Evolutionary conservation across 2,888 invertebrate genomes (phyloP), one percentile per base, ranked within the genome.

Genomic region (Malacosoma neustria): DNA sequence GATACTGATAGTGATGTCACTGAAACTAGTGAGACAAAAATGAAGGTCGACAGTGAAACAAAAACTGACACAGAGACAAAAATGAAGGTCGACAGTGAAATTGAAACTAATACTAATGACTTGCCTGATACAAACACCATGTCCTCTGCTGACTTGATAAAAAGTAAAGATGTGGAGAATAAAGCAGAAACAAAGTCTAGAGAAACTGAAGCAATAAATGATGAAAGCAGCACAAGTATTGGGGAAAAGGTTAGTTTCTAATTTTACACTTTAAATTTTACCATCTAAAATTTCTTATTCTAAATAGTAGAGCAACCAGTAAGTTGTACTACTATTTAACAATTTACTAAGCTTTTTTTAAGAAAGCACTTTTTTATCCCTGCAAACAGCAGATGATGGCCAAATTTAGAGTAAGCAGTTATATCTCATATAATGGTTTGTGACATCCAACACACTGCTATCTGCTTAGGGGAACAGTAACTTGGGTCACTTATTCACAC

Each of bases 1-100:
- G 76, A 80, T 43, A 68, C 61, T 45, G 77, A 76, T 48, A 69
- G 57, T 53, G 79, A 77, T 54, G 56, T 61, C 50, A 48, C 64
- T 47, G 73, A 71, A 63, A 57, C 49, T 54, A n/a, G n/a, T n/a
- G n/a, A n/a, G n/a, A n/a, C 55, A 45, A 66, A 57, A 49, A 52
- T 61, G 40, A 58, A 50, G 39, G 54, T 58, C 48, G 58, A 61
- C 11, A 48, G 40, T 36, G 56, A 54, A 12, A 43, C 42, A 45
- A 60, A 58, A n/a, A 48, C 48, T 37, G 58, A 58, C 14, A 45
- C 41, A 31, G 31, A n/a, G n/a, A n/a, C n/a, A n/a, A n/a, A n/a
- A n/a, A n/a, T n/a, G n/a, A n/a, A n/a, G n/a, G n/a, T n/a, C 48
- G 58, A 61, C 11, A 48, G 40, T 36, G 56, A 54, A 12, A 43